Percentiles rank a stretch among this genome's conserved stretches.
phyloP scores from a whole-genome alignment of 2,797 vertebrate genomes.

The Argya squamiceps region DNA sequence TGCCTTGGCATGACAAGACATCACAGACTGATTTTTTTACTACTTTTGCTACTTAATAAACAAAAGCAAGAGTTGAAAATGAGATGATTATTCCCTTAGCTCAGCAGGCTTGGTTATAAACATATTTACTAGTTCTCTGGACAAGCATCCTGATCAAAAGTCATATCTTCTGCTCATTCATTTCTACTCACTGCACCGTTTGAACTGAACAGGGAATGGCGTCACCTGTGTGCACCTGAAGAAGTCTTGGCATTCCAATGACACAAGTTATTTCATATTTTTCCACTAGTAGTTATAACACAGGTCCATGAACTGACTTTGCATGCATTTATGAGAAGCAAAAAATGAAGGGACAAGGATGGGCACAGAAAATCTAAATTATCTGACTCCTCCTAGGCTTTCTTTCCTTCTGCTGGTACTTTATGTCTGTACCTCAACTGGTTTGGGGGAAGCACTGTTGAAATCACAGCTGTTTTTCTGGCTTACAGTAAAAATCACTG shows the following conservation, averaged over 20 bases:
- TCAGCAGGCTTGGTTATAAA: not conserved
- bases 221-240: fast-evolving
- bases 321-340: not conserved
- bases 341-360: not conserved
- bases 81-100: not conserved
- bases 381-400: not conserved
- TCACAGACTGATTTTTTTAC: not conserved
- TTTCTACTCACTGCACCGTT: not conserved
- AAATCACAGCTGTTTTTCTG: not conserved
- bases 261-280: not conserved
- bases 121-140: not conserved
- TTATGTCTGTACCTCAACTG: not conserved
- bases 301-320: not conserved
- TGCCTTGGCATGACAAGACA: not conserved
- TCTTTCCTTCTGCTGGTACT: not conserved
- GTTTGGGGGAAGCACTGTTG: not conserved
- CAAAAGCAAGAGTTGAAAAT: not conserved
- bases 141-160: not conserved
- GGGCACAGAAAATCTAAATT: not conserved
- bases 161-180: not conserved
- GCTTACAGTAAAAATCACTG: not conserved
- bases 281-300: not conserved
- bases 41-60: not conserved
- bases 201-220: not conserved
- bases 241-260: not conserved